Percentiles rank a stretch among this genome's conserved stretches.
phyloP scores from a whole-genome alignment of 2,888 invertebrate species.

The Neoaliturus tenellus region DNA sequence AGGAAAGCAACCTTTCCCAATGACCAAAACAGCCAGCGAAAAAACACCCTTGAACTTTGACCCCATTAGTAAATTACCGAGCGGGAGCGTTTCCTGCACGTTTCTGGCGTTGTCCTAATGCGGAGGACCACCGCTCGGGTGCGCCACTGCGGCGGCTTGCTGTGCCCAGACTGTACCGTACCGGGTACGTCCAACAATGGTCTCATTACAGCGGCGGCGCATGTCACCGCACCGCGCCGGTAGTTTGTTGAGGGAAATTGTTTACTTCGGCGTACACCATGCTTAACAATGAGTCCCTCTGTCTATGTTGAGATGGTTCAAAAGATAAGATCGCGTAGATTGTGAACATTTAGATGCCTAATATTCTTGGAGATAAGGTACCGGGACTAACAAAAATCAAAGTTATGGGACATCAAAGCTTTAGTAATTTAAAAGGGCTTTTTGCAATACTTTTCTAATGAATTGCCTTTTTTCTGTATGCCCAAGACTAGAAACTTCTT shows the following conservation, averaged over 20 bases:
- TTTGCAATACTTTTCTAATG: too few relatives aligned
- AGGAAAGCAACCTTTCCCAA: constrained; percentile 21
- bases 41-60: not conserved
- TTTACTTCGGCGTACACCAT: not conserved
- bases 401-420: too few relatives aligned
- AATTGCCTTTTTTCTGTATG: too few relatives aligned
- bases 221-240: not conserved
- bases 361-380: too few relatives aligned
- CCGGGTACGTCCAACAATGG: not conserved
- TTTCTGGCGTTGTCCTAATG: not conserved
- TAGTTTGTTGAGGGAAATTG: not conserved
- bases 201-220: constrained; percentile 14
- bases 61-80: constrained; percentile 1
- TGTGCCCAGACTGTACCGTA: not conserved
- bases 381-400: too few relatives aligned
- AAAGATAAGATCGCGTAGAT: not conserved
- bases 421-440: too few relatives aligned
- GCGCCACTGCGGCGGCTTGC: not conserved
- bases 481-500: too few relatives aligned
- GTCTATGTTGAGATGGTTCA: not conserved
- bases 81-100: not conserved
- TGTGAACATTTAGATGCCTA: too few relatives aligned
- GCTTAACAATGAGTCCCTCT: not conserved
- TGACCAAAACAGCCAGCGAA: not conserved
- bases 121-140: not conserved